phyloP scores from a whole-genome alignment of 2,888 invertebrate genomes.

The Lycaena phlaeas region DNA sequence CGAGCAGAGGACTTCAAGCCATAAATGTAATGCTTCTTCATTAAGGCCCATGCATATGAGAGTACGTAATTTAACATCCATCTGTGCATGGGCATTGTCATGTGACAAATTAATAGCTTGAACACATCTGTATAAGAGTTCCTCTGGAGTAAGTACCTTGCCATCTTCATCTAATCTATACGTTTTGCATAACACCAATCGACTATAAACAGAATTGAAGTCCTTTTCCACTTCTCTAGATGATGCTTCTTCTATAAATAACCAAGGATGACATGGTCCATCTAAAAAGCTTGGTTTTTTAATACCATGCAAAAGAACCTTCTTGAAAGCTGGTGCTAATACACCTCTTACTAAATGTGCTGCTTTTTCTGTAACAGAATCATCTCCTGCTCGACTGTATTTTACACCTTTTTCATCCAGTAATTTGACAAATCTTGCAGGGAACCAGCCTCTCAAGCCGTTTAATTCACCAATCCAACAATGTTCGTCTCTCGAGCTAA shows the following conservation, averaged over 20 bases:
- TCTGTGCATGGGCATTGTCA: conserved; percentile 96
- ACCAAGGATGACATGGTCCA: conserved; percentile 98
- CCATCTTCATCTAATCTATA: conserved; percentile 99
- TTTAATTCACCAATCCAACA: conserved; percentile 99
- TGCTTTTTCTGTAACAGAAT: conserved; percentile 95
- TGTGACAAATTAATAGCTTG: conserved; percentile 97
- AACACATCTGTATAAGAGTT: conserved; percentile 94
- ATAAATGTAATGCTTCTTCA: conserved; percentile 97
- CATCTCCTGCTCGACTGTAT: conserved; percentile 95
- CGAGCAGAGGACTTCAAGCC: conserved; percentile 98
- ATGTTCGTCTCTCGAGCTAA: conserved; percentile 97
- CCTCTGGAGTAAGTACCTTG: conserved; percentile 98
- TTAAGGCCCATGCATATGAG: conserved; percentile 96
- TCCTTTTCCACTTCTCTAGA: conserved; percentile 97
- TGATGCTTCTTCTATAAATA: conserved; percentile 98
- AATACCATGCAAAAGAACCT: conserved; percentile 96
- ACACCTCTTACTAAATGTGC: conserved; percentile 97
- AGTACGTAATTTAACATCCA: conserved; percentile 98
- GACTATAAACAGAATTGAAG: conserved; percentile 97
- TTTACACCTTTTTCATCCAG: conserved; percentile 87
- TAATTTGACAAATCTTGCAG: conserved; percentile 95
- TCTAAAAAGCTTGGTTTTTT: conserved; percentile 91
- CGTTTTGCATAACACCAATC: conserved; percentile 97
- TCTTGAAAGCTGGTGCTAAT: conserved; percentile 93
- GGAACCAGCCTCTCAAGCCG: conserved; percentile 96